Evolutionary conservation across 2,888 invertebrate genomes (phyloP).

Genomic region (Spodoptera picta): DNA sequence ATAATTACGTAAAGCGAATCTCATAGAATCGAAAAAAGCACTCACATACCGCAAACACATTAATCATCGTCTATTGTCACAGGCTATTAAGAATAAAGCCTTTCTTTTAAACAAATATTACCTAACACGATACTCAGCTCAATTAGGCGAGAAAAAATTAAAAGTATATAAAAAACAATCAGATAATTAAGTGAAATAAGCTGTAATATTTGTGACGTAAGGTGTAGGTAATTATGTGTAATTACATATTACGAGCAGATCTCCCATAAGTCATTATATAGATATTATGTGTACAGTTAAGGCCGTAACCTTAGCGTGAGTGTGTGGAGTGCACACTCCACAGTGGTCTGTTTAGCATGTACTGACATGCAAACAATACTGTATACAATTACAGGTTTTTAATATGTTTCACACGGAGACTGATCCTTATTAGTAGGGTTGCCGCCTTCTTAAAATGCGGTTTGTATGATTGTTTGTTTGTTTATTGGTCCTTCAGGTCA

Average conservation of each 20-base stretch:
- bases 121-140: slow-evolving; percentile 16
- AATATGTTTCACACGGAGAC: slow-evolving; percentile 33
- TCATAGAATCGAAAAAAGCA: no score
- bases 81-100: not conserved
- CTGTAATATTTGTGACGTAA: slow-evolving; percentile 33
- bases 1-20: no score
- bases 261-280: slow-evolving; percentile 49
- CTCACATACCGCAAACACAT: not conserved
- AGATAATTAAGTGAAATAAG: slow-evolving; percentile 40
- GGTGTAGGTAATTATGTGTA: slow-evolving; percentile 37
- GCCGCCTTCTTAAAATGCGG: not conserved
- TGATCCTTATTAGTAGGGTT: slow-evolving; percentile 22
- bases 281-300: slow-evolving; percentile 24
- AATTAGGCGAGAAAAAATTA: slow-evolving; percentile 16
- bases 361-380: slow-evolving; percentile 43
- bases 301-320: slow-evolving; percentile 39
- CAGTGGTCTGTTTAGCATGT: slow-evolving; percentile 39
- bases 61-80: not conserved
- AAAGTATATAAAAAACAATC: slow-evolving; percentile 40
- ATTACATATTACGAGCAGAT: slow-evolving; percentile 46
- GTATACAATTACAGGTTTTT: slow-evolving; percentile 41
- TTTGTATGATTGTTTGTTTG: no score
- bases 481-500: no score
- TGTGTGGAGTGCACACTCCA: slow-evolving; percentile 9
- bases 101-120: slow-evolving; percentile 29